Evolutionary conservation across 2,113 vertebrate genomes (phyloP), one percentile per base, ranked within the genome.

Genomic region (Psittacus erithacus): DNA sequence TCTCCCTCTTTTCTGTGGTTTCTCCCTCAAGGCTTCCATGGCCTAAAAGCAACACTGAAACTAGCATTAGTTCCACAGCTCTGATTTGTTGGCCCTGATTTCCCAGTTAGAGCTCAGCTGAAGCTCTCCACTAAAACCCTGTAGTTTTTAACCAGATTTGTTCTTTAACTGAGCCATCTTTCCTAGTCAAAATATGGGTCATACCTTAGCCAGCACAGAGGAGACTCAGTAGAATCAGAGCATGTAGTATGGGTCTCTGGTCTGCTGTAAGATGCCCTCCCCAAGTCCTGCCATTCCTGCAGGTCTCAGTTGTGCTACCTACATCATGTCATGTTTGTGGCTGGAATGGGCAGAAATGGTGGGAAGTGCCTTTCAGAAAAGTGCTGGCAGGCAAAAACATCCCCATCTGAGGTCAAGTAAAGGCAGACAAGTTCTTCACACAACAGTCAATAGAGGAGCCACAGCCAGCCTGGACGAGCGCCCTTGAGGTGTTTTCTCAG

Each of bases 401-500:
- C n/a, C 46, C 18, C 0, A 0, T 46, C 46, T 53, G 74, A 84
- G 80, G 84, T 87, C 55, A 46, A 63, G 59, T 67, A 78, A 62
- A 78, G 28, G 29, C 75, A 93, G 76, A 33, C 25, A 46, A 64
- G 22, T 67, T 64, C 78, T 78, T 82, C 65, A 79, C 7, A 11
- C 46, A 74, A 25, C 47, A 86, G 23, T 65, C 52, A 69, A 18
- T 8, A 23, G 35, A 69, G 39, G 18, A 88, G 76, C 28, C 17
- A 20, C 65, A 82, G 47, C 50, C 2, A 1, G 31, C 13, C 64
- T 78, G 86, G 71, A 70, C 46, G 63, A 80, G 44, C 86, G 60
- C 43, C 46, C 84, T 75, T 43, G 50, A 90, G 52, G 65, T 86
- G 33, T 85, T 93, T 94, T 84, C 92, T 33, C 84, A 91, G 73